Conservation (phyloP, 2,797 vertebrate species). For the Crocidura indochinensis region DNA sequence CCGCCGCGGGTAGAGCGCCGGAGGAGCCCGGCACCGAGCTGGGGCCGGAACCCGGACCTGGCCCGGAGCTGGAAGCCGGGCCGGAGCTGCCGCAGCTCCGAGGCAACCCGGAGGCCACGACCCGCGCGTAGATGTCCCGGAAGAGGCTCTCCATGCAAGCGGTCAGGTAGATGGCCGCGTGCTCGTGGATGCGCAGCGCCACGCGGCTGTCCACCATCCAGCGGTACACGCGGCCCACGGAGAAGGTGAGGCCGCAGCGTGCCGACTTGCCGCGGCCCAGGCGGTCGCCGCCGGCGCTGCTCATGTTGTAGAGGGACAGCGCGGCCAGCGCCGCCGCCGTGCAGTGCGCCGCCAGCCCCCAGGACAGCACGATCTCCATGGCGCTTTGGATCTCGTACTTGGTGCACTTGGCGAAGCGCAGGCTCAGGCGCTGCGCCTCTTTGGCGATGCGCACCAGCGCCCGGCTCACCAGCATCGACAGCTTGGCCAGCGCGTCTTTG, state of each 20-base stretch:
- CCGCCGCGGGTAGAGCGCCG: conserved; percentile 53
- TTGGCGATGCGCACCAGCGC: conserved; percentile 95
- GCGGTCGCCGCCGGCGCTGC: conserved; percentile 96
- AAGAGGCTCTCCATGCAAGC: conserved; percentile 97
- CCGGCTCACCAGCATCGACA: conserved; percentile 95
- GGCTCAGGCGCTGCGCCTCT: conserved; percentile 97
- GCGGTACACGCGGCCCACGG: conserved; percentile 97
- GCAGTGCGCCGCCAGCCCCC: conserved; percentile 95
- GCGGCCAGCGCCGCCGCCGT: conserved; percentile 94
- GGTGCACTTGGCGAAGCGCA: conserved; percentile 98
- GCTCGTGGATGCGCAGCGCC: conserved; percentile 96
- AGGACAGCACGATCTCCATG: conserved; percentile 95
- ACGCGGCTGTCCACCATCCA: conserved; percentile 98
- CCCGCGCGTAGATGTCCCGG: conserved; percentile 93
- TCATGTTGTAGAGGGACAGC: conserved; percentile 97
- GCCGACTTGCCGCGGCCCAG: conserved; percentile 96
- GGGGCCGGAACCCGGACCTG: conserved; percentile 69
- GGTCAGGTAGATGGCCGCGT: conserved; percentile 97
- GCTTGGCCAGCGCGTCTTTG: conserved; percentile 94
- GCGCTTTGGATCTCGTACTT: conserved; percentile 98
- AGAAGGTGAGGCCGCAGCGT: conserved; percentile 96
- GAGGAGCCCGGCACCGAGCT: conserved; percentile 67
- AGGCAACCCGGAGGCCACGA: conserved; percentile 86
- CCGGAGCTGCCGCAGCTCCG: conserved; percentile 70
- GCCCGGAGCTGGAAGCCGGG: conserved; percentile 38